These are phyloP conservation scores for Stramonita haemastoma DNA, from an alignment of 2,888 invertebrate species.

Conservation along the genomic window DNA sequence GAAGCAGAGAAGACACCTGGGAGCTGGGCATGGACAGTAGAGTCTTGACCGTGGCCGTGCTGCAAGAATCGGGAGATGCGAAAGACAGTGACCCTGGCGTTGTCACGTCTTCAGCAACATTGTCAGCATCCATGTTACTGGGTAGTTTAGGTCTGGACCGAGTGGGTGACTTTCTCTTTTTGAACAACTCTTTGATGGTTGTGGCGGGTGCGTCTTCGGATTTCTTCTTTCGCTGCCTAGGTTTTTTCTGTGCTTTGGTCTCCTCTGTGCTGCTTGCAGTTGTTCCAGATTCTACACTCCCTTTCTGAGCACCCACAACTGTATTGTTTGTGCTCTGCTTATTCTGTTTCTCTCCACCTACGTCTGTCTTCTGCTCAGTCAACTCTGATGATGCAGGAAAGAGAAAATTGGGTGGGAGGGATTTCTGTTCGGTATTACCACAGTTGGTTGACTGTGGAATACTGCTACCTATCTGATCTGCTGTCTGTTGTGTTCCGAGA, in stretches of 20 bases:
- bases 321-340: neutral
- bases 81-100: neutral
- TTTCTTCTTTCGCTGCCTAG: neutral
- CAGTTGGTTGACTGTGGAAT: neutral
- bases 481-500: neutral
- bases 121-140: constrained; percentile 1
- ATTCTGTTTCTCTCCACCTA: neutral
- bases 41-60: neutral
- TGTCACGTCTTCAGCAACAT: neutral
- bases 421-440: neutral
- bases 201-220: neutral
- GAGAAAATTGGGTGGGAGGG: constrained; percentile 40
- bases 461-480: neutral
- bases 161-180: neutral
- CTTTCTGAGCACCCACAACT: neutral
- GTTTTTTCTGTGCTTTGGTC: neutral
- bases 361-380: neutral
- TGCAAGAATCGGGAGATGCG: neutral
- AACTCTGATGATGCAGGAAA: constrained; percentile 15
- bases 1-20: neutral
- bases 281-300: neutral
- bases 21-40: neutral
- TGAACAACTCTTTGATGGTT: constrained; percentile 7
- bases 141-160: neutral
- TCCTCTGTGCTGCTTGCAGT: neutral